Evolutionary conservation across 2,888 invertebrate species (phyloP), one percentile per base, ranked within the genome.

Genomic region (Frankliniella intonsa): DNA sequence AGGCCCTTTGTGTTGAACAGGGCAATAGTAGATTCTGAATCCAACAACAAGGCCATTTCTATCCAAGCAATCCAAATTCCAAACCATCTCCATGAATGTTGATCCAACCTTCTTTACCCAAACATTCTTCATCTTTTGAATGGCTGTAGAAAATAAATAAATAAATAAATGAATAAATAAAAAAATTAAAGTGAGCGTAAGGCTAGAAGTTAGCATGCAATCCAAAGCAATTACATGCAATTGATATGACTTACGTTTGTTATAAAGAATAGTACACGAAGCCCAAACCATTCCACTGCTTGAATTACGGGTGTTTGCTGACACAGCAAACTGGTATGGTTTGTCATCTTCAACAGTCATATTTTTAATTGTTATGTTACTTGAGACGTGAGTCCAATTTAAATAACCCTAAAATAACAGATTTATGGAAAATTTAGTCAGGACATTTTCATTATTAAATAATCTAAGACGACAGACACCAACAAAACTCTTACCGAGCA

Each of bases 241-340:
- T 65, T 22, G 80, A 80, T 55, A 49, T 10, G 25, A 50, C 84
- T 84, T 84, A 87, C 88, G 86, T 86, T 87, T 87, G 83, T 89
- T 88, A 81, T 88, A 88, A 50, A 89, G 90, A 84, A 92, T 91
- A 84, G 92, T 93, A 84, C 96, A 96, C 62, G 91, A 91, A 14
- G 95, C 93, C 96, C 96, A 96, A 17, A 92, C 90, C 93, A 96
- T 94, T 0, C 96, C 96, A 86, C 95, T 95, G 84, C 94, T 95
- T 83, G 90, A 90, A 7, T 87, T 87, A 0, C 89, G 88, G 79
- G 91, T 92, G 86, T 96, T 95, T 0, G 94, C 94, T 9, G 96
- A 92, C 83, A 96, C 94, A 1, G 95, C 96, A 89, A 96, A 95
- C 86, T 91, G 94, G 86, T 91, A 93, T 55, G 91, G 90, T 82